Evolutionary conservation across 2,888 invertebrate species (phyloP).

Genomic region (Cephus pygmeus): DNA sequence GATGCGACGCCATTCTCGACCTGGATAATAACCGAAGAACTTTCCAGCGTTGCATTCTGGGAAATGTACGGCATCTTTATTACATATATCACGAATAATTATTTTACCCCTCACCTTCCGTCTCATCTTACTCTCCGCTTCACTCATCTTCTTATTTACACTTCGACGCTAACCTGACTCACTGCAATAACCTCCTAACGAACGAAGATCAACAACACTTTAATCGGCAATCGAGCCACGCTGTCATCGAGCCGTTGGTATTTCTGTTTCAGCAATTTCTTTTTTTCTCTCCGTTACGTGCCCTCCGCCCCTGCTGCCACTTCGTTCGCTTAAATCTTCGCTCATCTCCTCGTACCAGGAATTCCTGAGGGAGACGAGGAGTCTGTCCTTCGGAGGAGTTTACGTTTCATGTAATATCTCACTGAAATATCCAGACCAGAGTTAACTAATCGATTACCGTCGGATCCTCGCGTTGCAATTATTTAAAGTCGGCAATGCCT

Average conservation of each 20-base stretch:
- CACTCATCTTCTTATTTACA: background rate
- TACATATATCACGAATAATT: background rate
- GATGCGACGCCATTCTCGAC: background rate
- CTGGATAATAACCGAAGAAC: background rate
- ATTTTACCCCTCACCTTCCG: background rate
- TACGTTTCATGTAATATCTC: background rate
- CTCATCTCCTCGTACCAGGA: background rate
- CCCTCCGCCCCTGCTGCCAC: background rate
- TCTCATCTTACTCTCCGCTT: background rate
- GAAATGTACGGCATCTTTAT: background rate
- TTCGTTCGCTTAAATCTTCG: background rate
- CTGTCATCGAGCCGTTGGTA: background rate
- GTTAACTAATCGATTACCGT: background rate
- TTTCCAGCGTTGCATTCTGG: background rate
- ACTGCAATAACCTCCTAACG: background rate
- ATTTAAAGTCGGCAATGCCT: background rate
- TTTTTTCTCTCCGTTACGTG: no score
- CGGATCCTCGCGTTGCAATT: background rate
- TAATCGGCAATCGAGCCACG: background rate
- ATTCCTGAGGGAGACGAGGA: background rate
- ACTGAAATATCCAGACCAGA: background rate
- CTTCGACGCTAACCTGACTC: background rate
- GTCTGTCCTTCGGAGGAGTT: background rate
- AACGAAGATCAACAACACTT: background rate
- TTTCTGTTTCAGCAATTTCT: background rate